A percentile compares a stretch with the other conserved stretches of the same genome.
phyloP scores from a whole-genome alignment of 2,797 vertebrate genomes.

The Scyliorhinus canicula region DNA sequence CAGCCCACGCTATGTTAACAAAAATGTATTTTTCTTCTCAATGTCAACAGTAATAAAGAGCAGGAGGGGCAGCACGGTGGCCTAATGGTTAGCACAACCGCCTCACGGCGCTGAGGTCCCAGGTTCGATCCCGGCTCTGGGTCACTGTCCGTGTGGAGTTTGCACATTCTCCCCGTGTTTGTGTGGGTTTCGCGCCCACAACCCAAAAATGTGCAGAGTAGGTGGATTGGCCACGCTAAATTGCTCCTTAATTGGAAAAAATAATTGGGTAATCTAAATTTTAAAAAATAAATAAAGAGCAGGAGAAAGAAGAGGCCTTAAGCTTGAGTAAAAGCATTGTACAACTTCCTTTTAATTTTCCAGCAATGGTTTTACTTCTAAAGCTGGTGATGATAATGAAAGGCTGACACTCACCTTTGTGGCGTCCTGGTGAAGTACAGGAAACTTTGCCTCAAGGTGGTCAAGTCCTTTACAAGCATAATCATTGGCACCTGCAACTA shows the following conservation, averaged over 20 bases:
- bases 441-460: conserved; percentile 66
- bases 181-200: no score
- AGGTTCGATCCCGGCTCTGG: no score
- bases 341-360: not conserved
- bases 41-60: not conserved
- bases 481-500: conserved; percentile 61
- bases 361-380: not conserved
- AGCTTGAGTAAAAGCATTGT: not conserved
- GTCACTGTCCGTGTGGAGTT: no score
- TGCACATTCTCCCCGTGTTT: no score
- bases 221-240: no score
- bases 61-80: no score
- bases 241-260: no score
- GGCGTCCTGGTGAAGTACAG: conserved; percentile 53
- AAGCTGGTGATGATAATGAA: not conserved
- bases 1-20: not conserved
- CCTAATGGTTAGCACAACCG: no score
- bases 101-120: no score
- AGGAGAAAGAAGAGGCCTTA: not conserved
- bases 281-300: no score
- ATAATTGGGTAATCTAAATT: no score
- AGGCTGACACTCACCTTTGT: not conserved
- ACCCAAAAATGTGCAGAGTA: no score
- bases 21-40: not conserved
- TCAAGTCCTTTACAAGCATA: conserved; percentile 67